Percentiles rank a stretch among this genome's conserved stretches.
Conservation (phyloP, 2,797 vertebrate species). For the Selene dorsalis region DNA sequence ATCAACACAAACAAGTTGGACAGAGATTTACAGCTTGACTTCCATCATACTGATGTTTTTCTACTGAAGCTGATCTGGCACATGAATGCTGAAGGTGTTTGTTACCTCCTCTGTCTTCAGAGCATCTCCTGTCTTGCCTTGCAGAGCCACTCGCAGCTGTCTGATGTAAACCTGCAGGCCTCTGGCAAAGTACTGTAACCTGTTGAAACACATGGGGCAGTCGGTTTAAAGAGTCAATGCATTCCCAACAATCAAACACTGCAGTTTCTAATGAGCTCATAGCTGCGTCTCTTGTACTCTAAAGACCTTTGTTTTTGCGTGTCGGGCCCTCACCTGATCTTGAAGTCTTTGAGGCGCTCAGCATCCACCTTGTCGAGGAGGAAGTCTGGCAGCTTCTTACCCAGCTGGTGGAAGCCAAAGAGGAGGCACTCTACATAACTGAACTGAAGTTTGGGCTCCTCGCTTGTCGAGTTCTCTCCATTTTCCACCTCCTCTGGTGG, state of each 20-base stretch:
- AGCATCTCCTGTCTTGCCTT: slow-evolving; percentile 97
- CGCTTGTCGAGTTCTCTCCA: slow-evolving; percentile 90
- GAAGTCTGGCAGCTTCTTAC: slow-evolving; percentile 96
- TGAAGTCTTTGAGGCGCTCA: slow-evolving; percentile 97
- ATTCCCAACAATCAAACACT: not conserved
- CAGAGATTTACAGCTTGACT: not conserved
- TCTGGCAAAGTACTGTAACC: slow-evolving; percentile 97
- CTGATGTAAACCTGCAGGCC: slow-evolving; percentile 98
- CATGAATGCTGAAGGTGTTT: no score
- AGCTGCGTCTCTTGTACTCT: not conserved
- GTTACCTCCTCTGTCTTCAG: slow-evolving; percentile 97
- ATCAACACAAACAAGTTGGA: slow-evolving; percentile 26
- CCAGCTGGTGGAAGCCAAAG: slow-evolving; percentile 96
- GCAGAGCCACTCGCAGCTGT: slow-evolving; percentile 95
- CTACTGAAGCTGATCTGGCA: no score
- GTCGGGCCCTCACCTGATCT: slow-evolving; percentile 88
- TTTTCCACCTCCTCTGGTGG: slow-evolving; percentile 97
- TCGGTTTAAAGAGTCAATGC: not conserved
- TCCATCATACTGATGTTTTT: no score
- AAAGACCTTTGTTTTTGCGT: not conserved
- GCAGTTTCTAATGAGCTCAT: no score
- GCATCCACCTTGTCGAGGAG: slow-evolving; percentile 95
- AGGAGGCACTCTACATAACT: slow-evolving; percentile 98
- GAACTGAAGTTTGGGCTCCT: slow-evolving; percentile 97
- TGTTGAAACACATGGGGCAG: slow-evolving; percentile 63